Evolutionary conservation across 2,888 invertebrate species (phyloP).

Genomic region (Odontocerum albicorne): DNA sequence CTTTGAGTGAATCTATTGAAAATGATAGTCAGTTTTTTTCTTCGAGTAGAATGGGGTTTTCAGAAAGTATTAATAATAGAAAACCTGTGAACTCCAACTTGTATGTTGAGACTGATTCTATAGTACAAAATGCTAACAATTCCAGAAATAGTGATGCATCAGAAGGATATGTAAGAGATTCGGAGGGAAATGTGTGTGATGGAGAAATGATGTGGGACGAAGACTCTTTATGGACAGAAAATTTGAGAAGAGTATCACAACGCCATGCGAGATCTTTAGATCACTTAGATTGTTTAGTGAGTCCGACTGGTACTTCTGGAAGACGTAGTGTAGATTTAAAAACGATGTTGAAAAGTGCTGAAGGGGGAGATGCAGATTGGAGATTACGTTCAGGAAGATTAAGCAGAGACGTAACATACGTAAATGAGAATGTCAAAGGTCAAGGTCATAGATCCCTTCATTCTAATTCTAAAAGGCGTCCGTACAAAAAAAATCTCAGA

Average conservation of each 20-base stretch:
- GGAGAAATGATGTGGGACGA: conserved; percentile 83
- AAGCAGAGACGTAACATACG: conserved; percentile 75
- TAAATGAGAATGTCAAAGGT: conserved; percentile 69
- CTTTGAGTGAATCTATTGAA: conserved; percentile 12
- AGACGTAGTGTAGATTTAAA: conserved; percentile 43
- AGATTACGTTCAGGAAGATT: conserved; percentile 48
- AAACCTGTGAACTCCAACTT: conserved; percentile 23
- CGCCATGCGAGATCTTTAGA: conserved; percentile 82
- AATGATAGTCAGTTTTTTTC: conserved; percentile 4
- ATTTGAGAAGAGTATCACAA: conserved; percentile 75
- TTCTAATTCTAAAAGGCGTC: conserved; percentile 40
- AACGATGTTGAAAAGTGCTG: conserved; percentile 40
- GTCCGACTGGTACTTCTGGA: conserved; percentile 32
- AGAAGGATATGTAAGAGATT: conserved; percentile 38
- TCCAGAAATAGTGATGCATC: conserved; percentile 32
- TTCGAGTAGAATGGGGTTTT: too few relatives aligned
- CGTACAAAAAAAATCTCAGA: conserved; percentile 37
- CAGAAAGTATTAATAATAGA: neutral
- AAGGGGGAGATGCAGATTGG: conserved; percentile 34
- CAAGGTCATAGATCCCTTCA: conserved; percentile 49
- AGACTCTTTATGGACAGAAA: conserved; percentile 79
- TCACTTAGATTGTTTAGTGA: conserved; percentile 66
- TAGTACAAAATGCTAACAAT: neutral
- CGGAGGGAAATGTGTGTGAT: conserved; percentile 44
- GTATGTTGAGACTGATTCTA: conserved; percentile 19